These are phyloP conservation scores for Gadopsis bispinosus DNA, from an alignment of 2,797 vertebrate species.

Conservation along the genomic window DNA sequence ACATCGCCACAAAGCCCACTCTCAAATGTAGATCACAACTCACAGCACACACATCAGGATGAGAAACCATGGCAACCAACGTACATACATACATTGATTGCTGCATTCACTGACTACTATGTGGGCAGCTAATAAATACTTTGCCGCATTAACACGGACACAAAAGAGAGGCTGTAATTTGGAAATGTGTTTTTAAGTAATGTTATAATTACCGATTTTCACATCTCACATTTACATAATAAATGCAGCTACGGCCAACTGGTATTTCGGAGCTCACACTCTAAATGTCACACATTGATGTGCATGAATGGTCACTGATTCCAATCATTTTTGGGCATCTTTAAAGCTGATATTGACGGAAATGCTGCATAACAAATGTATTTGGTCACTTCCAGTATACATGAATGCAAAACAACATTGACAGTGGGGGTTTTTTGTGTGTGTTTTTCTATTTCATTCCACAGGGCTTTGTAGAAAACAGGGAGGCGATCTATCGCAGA, in stretches of 20 bases:
- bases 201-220: constrained; percentile 51
- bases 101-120: constrained; percentile 28
- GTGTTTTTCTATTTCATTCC: neutral
- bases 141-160: constrained; percentile 34
- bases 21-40: constrained; percentile 58
- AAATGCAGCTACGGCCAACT: constrained; percentile 24
- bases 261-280: constrained; percentile 41
- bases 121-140: constrained; percentile 43
- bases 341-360: constrained; percentile 46
- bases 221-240: constrained; percentile 55
- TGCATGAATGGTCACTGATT: constrained; percentile 55
- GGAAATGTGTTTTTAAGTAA: constrained; percentile 46
- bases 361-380: constrained; percentile 31
- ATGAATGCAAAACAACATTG: neutral
- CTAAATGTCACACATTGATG: constrained; percentile 64
- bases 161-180: constrained; percentile 32
- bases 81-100: constrained; percentile 59
- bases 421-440: neutral
- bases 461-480: neutral
- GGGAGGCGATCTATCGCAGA: neutral
- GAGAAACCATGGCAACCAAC: constrained; percentile 73
- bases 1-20: constrained; percentile 53
- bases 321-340: constrained; percentile 32
- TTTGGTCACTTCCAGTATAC: constrained; percentile 20
- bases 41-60: constrained; percentile 37